Conservation (phyloP, 2,113 vertebrate genomes). For the Cinclus cinclus region DNA sequence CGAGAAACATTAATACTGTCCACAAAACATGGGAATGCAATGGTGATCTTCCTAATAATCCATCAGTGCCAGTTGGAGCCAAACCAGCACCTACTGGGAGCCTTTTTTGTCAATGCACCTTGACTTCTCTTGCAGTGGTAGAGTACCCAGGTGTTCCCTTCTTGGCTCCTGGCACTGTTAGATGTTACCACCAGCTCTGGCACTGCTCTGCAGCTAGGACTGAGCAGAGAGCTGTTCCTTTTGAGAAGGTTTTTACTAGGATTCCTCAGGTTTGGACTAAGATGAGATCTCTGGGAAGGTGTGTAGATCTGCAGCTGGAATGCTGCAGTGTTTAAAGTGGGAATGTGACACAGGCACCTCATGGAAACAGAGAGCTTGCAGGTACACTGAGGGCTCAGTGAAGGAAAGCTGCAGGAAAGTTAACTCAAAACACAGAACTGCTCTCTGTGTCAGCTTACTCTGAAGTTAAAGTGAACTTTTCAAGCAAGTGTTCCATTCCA, state of each 20-base stretch:
- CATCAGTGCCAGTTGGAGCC: neutral
- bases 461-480: neutral
- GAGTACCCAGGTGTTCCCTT: neutral
- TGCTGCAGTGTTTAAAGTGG: rapidly evolving
- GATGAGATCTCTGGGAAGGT: neutral
- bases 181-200: neutral
- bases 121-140: neutral
- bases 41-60: neutral
- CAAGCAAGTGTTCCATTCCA: neutral
- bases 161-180: neutral
- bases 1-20: neutral
- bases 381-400: neutral
- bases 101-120: neutral
- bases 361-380: neutral
- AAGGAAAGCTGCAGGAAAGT: neutral
- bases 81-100: neutral
- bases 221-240: neutral
- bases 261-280: neutral
- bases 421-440: neutral
- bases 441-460: neutral
- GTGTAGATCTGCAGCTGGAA: neutral
- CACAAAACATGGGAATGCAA: neutral
- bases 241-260: neutral
- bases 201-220: neutral
- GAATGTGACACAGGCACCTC: neutral